Conservation (phyloP, 2,113 vertebrate species). For the Dendropsophus ebraccatus region DNA sequence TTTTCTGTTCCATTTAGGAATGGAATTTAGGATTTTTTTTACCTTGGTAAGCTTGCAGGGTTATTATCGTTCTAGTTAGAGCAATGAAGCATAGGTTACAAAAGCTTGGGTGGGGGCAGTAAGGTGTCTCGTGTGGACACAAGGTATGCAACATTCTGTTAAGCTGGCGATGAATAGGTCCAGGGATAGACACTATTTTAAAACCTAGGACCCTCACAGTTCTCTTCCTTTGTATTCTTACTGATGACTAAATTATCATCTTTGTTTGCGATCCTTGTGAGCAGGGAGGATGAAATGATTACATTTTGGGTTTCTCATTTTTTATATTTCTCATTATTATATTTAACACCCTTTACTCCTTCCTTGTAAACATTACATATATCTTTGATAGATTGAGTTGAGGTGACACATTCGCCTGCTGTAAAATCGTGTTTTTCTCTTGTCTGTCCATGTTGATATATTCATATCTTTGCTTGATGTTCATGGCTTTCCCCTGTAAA, state of each 20-base stretch:
- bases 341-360: background rate
- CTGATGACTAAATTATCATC: too few relatives aligned
- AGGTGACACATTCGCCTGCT: background rate
- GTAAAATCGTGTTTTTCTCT: background rate
- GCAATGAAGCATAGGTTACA: background rate
- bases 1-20: constrained; percentile 16
- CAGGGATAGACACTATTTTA: background rate
- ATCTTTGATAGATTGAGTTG: background rate
- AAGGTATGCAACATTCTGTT: background rate
- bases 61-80: background rate
- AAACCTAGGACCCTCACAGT: too few relatives aligned
- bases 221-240: too few relatives aligned
- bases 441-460: background rate
- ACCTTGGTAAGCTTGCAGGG: background rate
- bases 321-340: background rate
- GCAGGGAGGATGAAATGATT: background rate
- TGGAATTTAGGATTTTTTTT: background rate
- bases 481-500: constrained; percentile 18
- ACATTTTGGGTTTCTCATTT: background rate
- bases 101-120: background rate
- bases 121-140: background rate
- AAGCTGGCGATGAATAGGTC: background rate
- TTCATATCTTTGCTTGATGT: constrained; percentile 27
- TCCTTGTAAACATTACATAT: background rate
- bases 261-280: too few relatives aligned